These are phyloP conservation scores for Polymixis lichenea DNA, from an alignment of 2,888 invertebrate genomes.

Conservation along the genomic window DNA sequence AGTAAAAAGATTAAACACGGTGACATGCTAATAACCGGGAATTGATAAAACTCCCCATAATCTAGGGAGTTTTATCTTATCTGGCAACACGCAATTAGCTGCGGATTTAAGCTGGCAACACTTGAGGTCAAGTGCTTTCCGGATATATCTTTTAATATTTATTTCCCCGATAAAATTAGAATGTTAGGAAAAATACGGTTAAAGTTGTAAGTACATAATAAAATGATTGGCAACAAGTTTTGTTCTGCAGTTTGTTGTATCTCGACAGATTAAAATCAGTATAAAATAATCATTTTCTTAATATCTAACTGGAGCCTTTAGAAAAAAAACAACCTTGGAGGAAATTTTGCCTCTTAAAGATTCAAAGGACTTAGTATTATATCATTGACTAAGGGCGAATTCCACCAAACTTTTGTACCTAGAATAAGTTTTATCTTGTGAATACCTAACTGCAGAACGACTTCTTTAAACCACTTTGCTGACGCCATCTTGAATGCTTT, in stretches of 20 bases:
- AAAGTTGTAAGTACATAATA: not conserved
- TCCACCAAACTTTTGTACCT: no score
- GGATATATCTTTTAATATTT: conserved; percentile 63
- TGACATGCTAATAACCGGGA: conserved; percentile 72
- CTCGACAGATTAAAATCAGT: not conserved
- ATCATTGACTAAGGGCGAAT: not conserved
- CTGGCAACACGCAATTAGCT: conserved; percentile 84
- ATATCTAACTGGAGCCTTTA: no score
- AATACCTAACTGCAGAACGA: no score
- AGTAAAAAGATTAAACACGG: conserved; percentile 63
- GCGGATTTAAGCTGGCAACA: conserved; percentile 80
- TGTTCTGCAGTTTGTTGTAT: not conserved
- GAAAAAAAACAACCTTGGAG: not conserved
- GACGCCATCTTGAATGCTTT: no score
- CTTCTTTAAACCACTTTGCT: no score
- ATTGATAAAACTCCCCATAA: conserved; percentile 71
- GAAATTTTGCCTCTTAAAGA: not conserved
- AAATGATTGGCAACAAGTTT: not conserved
- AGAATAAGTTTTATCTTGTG: no score
- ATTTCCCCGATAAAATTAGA: conserved; percentile 36
- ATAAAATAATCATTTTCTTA: no score
- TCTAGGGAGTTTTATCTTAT: conserved; percentile 81
- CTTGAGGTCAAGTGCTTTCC: conserved; percentile 69
- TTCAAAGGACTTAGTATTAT: no score
- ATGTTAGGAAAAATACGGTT: not conserved